Evolutionary conservation across 2,113 vertebrate species (phyloP).

Genomic region (Clinocottus analis): DNA sequence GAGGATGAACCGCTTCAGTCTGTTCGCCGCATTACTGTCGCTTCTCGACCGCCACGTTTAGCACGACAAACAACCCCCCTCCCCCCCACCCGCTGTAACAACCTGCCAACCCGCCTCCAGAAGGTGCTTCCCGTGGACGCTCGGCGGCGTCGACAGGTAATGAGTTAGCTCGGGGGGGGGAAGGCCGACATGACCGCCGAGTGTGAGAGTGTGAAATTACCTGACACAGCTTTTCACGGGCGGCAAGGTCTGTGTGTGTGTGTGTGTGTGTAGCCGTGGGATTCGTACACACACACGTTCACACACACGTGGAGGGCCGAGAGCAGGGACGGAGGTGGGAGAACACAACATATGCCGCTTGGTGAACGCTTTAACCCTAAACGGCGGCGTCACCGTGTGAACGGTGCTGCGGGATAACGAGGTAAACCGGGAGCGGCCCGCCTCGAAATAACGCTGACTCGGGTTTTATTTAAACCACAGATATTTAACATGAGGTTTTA

Average conservation of each 20-base stretch:
- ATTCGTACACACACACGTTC: no score
- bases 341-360: slow-evolving; percentile 59
- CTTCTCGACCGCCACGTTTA: no score
- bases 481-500: no score
- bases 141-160: slow-evolving; percentile 76
- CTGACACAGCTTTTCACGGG: slow-evolving; percentile 70
- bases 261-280: no score
- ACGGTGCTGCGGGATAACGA: no score
- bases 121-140: slow-evolving; percentile 62
- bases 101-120: slow-evolving; percentile 73
- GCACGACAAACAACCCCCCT: no score
- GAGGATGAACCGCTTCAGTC: slow-evolving; percentile 55
- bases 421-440: no score
- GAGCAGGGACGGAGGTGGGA: slow-evolving; percentile 20
- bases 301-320: slow-evolving; percentile 10
- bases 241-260: no score
- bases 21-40: slow-evolving; percentile 40
- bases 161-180: slow-evolving; percentile 75
- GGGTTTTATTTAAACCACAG: no score
- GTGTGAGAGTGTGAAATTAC: slow-evolving; percentile 80
- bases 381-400: background rate
- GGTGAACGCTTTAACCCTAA: slow-evolving; percentile 31
- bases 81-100: no score
- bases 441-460: no score
- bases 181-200: slow-evolving; percentile 69